Conservation (phyloP, 2,797 vertebrate genomes). For the Pseudomugil gertrudae region DNA sequence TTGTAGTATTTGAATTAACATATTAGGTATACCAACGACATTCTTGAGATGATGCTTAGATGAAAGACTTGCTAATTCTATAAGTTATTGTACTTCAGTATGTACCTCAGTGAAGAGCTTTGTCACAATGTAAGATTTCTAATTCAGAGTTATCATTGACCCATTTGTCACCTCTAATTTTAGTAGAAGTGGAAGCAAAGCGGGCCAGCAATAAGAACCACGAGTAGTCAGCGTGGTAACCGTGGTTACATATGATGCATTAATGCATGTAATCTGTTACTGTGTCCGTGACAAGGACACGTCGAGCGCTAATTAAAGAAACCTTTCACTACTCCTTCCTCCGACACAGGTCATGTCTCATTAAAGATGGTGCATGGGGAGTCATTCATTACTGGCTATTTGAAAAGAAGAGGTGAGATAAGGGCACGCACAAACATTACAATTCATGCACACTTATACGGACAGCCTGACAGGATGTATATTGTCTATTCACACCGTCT, state of each 20-base stretch:
- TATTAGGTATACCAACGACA: neutral
- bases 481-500: too few species aligned
- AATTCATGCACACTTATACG: constrained; percentile 13
- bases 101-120: constrained; percentile 14
- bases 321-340: constrained; percentile 71
- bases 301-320: constrained; percentile 82
- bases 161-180: constrained; percentile 64
- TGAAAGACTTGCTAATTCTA: constrained; percentile 19
- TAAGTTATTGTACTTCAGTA: neutral
- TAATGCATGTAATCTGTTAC: constrained; percentile 82
- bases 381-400: constrained; percentile 68
- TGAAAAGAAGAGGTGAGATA: constrained; percentile 18
- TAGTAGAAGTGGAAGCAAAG: constrained; percentile 56
- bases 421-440: constrained; percentile 26
- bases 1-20: neutral
- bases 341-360: constrained; percentile 80
- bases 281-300: constrained; percentile 73
- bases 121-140: constrained; percentile 31
- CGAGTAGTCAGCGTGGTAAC: constrained; percentile 57
- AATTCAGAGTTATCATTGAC: constrained; percentile 55
- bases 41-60: constrained; percentile 22
- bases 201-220: constrained; percentile 67
- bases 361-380: constrained; percentile 68
- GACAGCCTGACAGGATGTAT: constrained; percentile 25
- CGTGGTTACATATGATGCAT: constrained; percentile 69